A percentile compares a stretch with the other conserved stretches of the same genome.
These are phyloP conservation scores for Eledone cirrhosa DNA, from an alignment of 2,888 invertebrate species.

Conservation along the genomic window DNA sequence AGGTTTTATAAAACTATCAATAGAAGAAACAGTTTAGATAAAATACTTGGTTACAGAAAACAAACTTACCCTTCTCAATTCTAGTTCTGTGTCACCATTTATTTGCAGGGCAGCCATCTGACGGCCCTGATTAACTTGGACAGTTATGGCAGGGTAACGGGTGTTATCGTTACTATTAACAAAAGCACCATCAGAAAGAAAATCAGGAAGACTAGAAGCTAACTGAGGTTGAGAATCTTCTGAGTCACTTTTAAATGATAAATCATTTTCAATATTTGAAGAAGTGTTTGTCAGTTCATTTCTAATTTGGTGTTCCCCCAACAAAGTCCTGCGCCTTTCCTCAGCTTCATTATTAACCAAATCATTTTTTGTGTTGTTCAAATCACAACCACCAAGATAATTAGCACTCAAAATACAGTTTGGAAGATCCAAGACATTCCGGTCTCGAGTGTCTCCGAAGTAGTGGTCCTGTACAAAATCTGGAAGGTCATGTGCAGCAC, in stretches of 20 bases:
- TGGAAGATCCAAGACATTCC: constrained; percentile 42
- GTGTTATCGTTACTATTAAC: constrained; percentile 18
- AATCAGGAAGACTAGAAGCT: constrained; percentile 55
- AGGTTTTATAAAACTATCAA: neutral
- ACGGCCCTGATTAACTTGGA: constrained; percentile 22
- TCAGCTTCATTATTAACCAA: neutral
- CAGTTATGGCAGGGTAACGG: constrained; percentile 23
- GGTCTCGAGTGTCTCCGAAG: constrained; percentile 36
- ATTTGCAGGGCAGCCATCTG: constrained; percentile 34
- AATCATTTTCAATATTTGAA: constrained; percentile 3
- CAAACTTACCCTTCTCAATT: constrained; percentile 39
- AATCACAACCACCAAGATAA: constrained; percentile 26
- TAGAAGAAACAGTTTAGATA: neutral
- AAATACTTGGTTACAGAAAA: neutral
- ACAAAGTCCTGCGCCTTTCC: neutral
- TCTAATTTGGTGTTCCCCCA: neutral
- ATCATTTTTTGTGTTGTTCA: constrained; percentile 3
- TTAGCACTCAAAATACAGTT: constrained; percentile 49
- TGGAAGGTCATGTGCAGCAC: constrained; percentile 59
- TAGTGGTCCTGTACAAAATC: constrained; percentile 65
- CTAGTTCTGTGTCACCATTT: constrained; percentile 41
- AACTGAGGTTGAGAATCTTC: constrained; percentile 25
- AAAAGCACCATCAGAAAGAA: constrained; percentile 56
- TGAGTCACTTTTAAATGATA: neutral
- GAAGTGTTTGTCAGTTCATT: constrained; percentile 19